Conservation (phyloP, 1,140 invertebrate species). For the Penaeus japonicus region DNA sequence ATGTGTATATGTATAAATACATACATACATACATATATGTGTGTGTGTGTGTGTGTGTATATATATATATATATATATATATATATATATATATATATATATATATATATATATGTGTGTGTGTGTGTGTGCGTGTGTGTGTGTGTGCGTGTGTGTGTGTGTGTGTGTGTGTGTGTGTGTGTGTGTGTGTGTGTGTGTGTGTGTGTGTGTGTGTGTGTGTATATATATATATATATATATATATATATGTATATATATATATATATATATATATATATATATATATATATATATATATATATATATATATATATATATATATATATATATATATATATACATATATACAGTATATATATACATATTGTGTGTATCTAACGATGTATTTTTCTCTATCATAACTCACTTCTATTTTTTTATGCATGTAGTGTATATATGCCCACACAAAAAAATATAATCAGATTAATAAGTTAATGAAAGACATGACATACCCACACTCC, state of each 20-base stretch:
- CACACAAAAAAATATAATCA: background rate
- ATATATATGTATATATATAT: constrained; percentile 1
- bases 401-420: no score
- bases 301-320: background rate
- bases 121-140: background rate
- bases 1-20: background rate
- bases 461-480: no score
- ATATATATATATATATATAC: background rate
- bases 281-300: constrained; percentile 9
- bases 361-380: background rate
- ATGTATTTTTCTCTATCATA: no score
- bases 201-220: background rate
- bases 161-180: background rate
- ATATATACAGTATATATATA: background rate
- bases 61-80: constrained; percentile 3
- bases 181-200: background rate
- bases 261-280: background rate
- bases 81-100: background rate
- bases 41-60: background rate
- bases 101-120: background rate
- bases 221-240: constrained; percentile 13
- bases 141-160: background rate
- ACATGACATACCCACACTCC: no score
- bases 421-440: background rate
- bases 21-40: background rate